Evolutionary conservation across 1,140 invertebrate species (phyloP), one percentile per base, ranked within the genome.

Genomic region (Eulimnadia texana): DNA sequence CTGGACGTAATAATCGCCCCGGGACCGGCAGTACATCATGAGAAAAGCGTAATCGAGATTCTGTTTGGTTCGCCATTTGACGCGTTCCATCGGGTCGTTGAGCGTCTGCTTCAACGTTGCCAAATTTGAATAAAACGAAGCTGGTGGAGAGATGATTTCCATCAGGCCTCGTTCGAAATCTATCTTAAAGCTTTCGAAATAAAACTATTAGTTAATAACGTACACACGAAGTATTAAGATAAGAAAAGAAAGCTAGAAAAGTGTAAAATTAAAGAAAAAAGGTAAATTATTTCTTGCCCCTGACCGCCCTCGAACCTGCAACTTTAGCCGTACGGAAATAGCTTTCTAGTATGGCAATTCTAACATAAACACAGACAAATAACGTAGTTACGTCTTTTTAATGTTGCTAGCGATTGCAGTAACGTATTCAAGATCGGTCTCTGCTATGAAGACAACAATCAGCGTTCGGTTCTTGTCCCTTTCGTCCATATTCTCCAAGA

Each of bases 31-130:
- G 71, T 96, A 97, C 64, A 93, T 86, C 94, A 98, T 98, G 0
- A 98, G 76, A 72, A 92, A 98, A 3, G 92, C 86, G 73, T 90
- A 94, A 72, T 98, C 94, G 50, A 95, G 76, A 74, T 97, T 97
- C 73, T 98, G 94, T 71, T 98, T 98, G 1, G 92, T 93, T 53
- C 93, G 77, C 94, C 94, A 98, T 65, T 85, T 79, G 0, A 96
- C 89, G 24, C 93, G 78, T 68, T 95, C 90, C 62, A 82, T 76
- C 3, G 90, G 81, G 73, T 97, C 93, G 0, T 91, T 92, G 2
- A 96, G 76, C 0, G 90, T 94, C 23, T 83, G 77, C 16, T 81
- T 79, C 25, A 93, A 68, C 47, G 81, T 80, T 29, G 86, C 77
- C 59, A 95, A 80, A 71, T 96, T 82, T 0, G 94, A 93, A 74